phyloP scores from a whole-genome alignment of 2,797 vertebrate genomes.

The Anabas testudineus region DNA sequence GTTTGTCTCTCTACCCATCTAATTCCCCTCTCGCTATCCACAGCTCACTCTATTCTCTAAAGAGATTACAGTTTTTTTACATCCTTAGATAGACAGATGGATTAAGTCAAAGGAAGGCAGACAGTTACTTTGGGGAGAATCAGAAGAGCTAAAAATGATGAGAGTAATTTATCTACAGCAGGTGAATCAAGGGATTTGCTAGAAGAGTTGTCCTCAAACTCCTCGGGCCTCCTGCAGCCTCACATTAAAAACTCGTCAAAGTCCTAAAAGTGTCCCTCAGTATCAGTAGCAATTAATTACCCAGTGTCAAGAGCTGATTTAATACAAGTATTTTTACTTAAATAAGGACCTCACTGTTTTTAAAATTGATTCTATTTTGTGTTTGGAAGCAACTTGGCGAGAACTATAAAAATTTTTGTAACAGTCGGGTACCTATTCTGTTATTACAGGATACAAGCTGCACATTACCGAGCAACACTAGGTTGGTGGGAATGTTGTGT shows the following conservation, averaged over 20 bases:
- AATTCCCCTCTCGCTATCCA: conserved; percentile 26
- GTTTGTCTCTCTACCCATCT: conserved; percentile 35
- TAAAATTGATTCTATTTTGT: no score
- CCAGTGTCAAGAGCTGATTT: conserved; percentile 46
- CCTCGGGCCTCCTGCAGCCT: neutral
- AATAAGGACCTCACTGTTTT: no score
- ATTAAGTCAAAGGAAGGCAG: conserved; percentile 17
- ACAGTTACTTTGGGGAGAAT: neutral
- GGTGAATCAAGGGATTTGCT: conserved; percentile 17
- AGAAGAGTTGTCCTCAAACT: neutral
- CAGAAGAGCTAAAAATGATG: conserved; percentile 2
- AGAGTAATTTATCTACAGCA: conserved; percentile 12
- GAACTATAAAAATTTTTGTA: no score
- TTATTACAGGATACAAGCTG: no score
- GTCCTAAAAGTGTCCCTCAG: conserved; percentile 36
- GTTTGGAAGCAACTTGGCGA: no score
- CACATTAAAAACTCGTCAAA: conserved; percentile 55
- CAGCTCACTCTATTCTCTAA: conserved; percentile 18
- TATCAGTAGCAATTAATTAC: conserved; percentile 54
- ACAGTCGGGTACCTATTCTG: no score
- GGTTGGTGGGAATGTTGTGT: no score
- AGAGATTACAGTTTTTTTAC: conserved; percentile 20
- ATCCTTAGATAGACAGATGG: conserved; percentile 32
- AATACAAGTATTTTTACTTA: conserved; percentile 24
- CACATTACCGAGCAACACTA: no score